Evolutionary conservation across 2,888 invertebrate genomes (phyloP).

Genomic region (Drosophila subsilvestris): DNA sequence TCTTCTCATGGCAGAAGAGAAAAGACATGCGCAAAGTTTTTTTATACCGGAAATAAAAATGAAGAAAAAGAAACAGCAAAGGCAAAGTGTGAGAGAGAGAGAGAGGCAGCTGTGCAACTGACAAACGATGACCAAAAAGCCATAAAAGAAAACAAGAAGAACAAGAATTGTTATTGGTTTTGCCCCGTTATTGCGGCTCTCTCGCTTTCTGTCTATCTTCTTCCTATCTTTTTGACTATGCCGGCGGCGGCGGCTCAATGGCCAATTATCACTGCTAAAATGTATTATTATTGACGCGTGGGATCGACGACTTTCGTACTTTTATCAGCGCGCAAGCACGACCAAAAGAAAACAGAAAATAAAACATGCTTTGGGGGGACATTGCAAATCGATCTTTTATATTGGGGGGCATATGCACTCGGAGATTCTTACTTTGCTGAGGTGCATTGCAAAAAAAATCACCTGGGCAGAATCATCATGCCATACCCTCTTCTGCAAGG

Average conservation of each 20-base stretch:
- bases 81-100: no score
- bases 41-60: slow-evolving; percentile 64
- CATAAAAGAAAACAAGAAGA: slow-evolving; percentile 42
- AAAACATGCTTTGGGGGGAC: not conserved
- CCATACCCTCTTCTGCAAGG: slow-evolving; percentile 29
- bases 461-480: not conserved
- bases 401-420: not conserved
- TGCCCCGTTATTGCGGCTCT: slow-evolving; percentile 50
- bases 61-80: slow-evolving; percentile 16
- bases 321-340: slow-evolving; percentile 38
- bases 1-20: slow-evolving; percentile 42
- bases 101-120: no score
- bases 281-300: slow-evolving; percentile 77
- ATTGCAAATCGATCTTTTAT: not conserved
- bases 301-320: slow-evolving; percentile 55
- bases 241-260: slow-evolving; percentile 43
- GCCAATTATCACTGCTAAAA: slow-evolving; percentile 76
- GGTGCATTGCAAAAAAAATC: not conserved
- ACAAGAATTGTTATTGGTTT: slow-evolving; percentile 52
- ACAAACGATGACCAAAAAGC: slow-evolving; percentile 48
- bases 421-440: no score
- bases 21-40: slow-evolving; percentile 57
- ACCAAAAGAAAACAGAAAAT: not conserved
- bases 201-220: slow-evolving; percentile 12
- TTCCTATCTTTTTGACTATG: slow-evolving; percentile 6